Evolutionary conservation across 2,797 vertebrate genomes (phyloP).

Genomic region (Aeoliscus strigatus): DNA sequence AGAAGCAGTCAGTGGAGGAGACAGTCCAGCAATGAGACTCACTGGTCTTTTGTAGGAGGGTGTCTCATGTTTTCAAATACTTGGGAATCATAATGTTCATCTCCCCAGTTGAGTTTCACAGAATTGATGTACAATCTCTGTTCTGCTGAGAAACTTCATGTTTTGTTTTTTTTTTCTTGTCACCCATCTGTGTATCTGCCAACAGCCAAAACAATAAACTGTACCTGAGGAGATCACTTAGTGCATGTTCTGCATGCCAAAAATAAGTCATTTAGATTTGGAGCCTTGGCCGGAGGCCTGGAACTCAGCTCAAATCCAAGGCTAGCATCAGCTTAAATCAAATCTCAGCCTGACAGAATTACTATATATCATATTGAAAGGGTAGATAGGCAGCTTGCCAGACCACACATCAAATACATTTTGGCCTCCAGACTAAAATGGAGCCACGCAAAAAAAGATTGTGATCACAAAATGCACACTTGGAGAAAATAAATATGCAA

Average conservation of each 20-base stretch:
- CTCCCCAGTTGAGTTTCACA: too few relatives aligned
- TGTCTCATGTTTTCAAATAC: too few relatives aligned
- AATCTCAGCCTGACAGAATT: constrained; percentile 36
- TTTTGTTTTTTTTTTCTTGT: too few relatives aligned
- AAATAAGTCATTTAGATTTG: constrained; percentile 48
- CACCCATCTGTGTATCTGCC: constrained; percentile 2
- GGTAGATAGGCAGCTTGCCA: constrained; percentile 18
- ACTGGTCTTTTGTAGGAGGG: too few relatives aligned
- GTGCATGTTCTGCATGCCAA: constrained; percentile 33
- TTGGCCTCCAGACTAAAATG: constrained; percentile 12
- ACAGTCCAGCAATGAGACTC: too few relatives aligned
- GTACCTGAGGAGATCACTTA: constrained; percentile 18
- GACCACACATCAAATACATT: constrained; percentile 42
- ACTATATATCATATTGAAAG: constrained; percentile 56
- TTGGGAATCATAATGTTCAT: too few relatives aligned
- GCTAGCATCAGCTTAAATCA: constrained; percentile 48
- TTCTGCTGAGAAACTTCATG: too few relatives aligned
- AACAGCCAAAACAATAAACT: constrained; percentile 23
- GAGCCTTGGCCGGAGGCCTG: constrained; percentile 35
- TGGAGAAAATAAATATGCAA: constrained; percentile 2
- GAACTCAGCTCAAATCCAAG: constrained; percentile 42
- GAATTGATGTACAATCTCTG: too few relatives aligned
- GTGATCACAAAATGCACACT: constrained; percentile 19
- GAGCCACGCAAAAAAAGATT: constrained; percentile 11
- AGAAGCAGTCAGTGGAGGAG: too few relatives aligned